Evolutionary conservation across 2,888 invertebrate genomes (phyloP), one percentile per base, ranked within the genome.

Genomic region (Harpalus rufipes): DNA sequence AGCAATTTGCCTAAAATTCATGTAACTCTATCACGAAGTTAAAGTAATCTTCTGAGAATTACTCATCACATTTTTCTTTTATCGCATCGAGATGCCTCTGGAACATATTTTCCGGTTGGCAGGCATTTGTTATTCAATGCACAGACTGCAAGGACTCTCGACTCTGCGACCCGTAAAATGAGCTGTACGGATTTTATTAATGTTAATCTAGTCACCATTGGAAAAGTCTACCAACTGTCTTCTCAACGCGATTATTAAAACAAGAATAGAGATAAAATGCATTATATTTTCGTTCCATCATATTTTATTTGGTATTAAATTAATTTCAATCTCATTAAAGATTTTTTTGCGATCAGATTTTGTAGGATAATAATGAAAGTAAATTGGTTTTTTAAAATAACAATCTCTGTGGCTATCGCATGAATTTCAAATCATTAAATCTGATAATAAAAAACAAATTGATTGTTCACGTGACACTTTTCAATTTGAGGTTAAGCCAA

Each of bases 51-150:
- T 16, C 10, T 44, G 63, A 68, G 68, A 68, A 39, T 68, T 68
- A 68, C 72, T 44, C 72, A 74, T 74, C 44, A 68, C 68, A 68
- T 68, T 68, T 74, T 68, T 68, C 68, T 12, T 63, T 68, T 68
- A 68, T 63, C 68, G 41, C 32, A n/a, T 39, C 39, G 41, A 72
- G 44, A 18, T 44, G 72, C 7, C 44, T 41, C 18, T 74, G 44
- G 16, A 74, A 44, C 72, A 74, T 74, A 74, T 74, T 74, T 74
- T 74, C 72, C 44, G 72, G 72, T 74, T 44, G 16, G 72, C 21
- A 74, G 44, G 41, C 72, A 74, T 74, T 74, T 74, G 72, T 74
- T 74, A 74, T 74, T 74, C 44, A 74, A 10, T 74, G 72, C 72
- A 74, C 21, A 44, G 72, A 74, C 12, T 74, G 44, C 44, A 44